Base-by-base conservation (phyloP, 2,113 vertebrate genomes). In the Tetraodon nigroviridis region DNA sequence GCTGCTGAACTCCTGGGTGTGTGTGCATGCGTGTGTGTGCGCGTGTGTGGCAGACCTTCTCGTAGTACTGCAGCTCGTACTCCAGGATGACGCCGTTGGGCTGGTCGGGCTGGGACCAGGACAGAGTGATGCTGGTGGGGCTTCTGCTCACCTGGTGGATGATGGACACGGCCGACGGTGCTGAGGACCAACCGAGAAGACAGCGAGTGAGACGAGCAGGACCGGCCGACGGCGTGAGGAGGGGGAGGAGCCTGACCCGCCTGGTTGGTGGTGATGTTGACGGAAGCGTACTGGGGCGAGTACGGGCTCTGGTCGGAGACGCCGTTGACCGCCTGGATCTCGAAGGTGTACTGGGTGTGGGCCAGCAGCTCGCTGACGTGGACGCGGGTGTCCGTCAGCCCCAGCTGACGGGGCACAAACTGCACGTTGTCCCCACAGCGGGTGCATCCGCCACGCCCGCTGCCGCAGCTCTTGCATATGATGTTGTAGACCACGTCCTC, bases 231-330 rank as follows among this genome's bases (percentile, higher is more conserved):
- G 5, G 13, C 29, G n/a, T 17, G 6, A 44, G 27, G 16, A 0
- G 4, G 21, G 27, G 16, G 0, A 20, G 8, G n/a, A 7, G 4
- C 53, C 94, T 92, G 72, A 98, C 96, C 95, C 0, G 96, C 96
- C 75, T 98, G 96, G 87, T 98, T 98, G 80, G 96, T 98, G 83
- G 96, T 98, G 87, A 98, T 98, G 81, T 98, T 98, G 66, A 98
- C 94, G 0, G 94, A 91, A 0, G 93, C 78, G 3, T 93, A 94
- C 68, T 95, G 94, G 0, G 96, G 95, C 0, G 95, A 94, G 80
- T 93, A 94, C 10, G 92, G 94, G 67, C 93, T 98, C 89, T 98
- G 95, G 86, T 98, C 95, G 0, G 95, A 98, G 63, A 98, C 96
- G 0, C 95, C 96, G 0, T 95, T 98, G 32, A 98, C 95, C 0